Evolutionary conservation across 2,888 invertebrate genomes (phyloP).

Genomic region (Drosophila falleni): DNA sequence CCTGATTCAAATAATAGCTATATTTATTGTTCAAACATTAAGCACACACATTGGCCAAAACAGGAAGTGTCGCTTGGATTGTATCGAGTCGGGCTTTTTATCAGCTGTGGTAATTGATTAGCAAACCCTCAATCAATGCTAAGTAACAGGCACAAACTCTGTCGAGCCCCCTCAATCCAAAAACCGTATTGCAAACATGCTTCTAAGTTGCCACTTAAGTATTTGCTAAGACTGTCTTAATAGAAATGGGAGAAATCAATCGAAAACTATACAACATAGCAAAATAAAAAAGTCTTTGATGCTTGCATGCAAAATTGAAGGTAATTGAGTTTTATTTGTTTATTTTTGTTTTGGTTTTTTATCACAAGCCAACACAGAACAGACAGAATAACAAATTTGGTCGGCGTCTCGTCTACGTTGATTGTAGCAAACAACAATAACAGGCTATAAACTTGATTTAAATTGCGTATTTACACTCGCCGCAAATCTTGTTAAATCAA

Average conservation of each 20-base stretch:
- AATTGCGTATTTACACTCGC: constrained; percentile 41
- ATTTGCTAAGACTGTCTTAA: constrained; percentile 28
- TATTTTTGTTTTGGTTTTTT: constrained; percentile 5
- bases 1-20: constrained; percentile 5
- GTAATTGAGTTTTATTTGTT: constrained; percentile 64
- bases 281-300: constrained; percentile 21
- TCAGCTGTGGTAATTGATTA: constrained; percentile 7
- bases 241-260: constrained; percentile 30
- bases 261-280: constrained; percentile 21
- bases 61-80: constrained; percentile 34
- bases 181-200: constrained; percentile 28
- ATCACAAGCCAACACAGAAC: constrained; percentile 18
- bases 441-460: constrained; percentile 41
- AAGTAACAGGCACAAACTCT: background rate
- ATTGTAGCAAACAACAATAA: constrained; percentile 2
- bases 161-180: constrained; percentile 35
- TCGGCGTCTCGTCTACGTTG: constrained; percentile 10
- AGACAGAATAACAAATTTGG: constrained; percentile 12
- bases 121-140: constrained; percentile 34
- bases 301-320: constrained; percentile 60
- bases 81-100: constrained; percentile 4
- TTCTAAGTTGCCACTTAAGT: constrained; percentile 18
- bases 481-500: background rate
- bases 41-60: constrained; percentile 7
- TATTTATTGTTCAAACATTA: background rate